phyloP scores from a whole-genome alignment of 1,140 invertebrate genomes.

The Nephila pilipes region DNA sequence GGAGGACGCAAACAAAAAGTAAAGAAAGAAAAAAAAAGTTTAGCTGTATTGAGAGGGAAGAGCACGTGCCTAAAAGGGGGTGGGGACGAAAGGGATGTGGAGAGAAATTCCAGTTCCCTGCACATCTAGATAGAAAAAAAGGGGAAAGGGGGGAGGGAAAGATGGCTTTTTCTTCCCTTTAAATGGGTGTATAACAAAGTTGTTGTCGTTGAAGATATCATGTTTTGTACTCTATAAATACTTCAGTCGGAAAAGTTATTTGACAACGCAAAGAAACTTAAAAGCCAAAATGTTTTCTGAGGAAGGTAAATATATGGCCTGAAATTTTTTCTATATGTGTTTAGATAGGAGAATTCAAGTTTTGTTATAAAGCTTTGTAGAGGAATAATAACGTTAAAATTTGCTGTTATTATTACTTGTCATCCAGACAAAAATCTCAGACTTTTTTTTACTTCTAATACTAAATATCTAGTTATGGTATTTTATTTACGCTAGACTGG shows the following conservation, averaged over 20 bases:
- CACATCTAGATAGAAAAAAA: not conserved
- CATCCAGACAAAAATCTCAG: no score
- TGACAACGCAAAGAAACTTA: not conserved
- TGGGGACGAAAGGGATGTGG: not conserved
- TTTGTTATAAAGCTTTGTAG: not conserved
- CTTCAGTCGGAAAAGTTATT: conserved; percentile 38
- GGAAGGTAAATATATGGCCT: not conserved
- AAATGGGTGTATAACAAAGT: conserved; percentile 35
- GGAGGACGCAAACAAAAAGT: not conserved
- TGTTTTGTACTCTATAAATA: conserved; percentile 32
- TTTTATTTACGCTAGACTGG: no score
- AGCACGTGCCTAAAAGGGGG: not conserved
- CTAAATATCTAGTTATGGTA: no score
- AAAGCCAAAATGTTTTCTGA: not conserved
- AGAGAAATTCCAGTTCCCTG: conserved; percentile 20
- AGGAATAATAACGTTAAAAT: no score
- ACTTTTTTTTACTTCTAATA: no score
- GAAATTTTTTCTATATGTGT: not conserved
- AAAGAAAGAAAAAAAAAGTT: conserved; percentile 18
- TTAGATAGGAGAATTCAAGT: not conserved
- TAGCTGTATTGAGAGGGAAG: not conserved
- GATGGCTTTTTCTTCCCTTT: not conserved
- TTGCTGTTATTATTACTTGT: no score
- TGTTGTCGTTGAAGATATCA: conserved; percentile 35
- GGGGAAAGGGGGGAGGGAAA: not conserved